phyloP scores from a whole-genome alignment of 2,888 invertebrate genomes.

The Micoletzkya japonica region DNA sequence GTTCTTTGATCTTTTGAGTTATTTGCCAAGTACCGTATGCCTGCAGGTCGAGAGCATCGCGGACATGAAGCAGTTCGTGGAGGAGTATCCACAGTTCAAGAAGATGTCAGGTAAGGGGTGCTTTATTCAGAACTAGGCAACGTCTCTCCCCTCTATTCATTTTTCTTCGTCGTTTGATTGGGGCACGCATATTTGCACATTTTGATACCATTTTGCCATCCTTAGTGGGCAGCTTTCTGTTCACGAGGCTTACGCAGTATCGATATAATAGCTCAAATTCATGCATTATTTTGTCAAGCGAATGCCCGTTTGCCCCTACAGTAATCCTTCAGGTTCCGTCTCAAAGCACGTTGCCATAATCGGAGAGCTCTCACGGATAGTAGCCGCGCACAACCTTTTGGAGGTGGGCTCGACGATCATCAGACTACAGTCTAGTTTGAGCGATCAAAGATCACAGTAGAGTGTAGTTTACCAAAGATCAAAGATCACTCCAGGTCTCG shows the following conservation, averaged over 20 bases:
- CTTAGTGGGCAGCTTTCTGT: too few species aligned
- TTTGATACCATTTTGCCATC: too few species aligned
- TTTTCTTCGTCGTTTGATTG: background rate
- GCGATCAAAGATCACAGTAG: too few species aligned
- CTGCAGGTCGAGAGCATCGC: slow-evolving; percentile 91
- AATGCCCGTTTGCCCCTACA: too few species aligned
- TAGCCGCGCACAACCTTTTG: slow-evolving; percentile 78
- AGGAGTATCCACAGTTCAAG: slow-evolving; percentile 95
- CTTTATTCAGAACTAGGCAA: background rate
- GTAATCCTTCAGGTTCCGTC: slow-evolving; percentile 77
- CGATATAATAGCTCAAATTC: too few species aligned
- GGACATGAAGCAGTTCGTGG: slow-evolving; percentile 90
- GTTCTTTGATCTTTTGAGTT: background rate
- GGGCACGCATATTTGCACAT: too few species aligned
- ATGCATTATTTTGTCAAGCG: too few species aligned
- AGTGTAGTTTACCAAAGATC: background rate
- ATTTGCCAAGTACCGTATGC: background rate
- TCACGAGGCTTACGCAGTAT: too few species aligned
- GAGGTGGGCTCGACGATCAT: slow-evolving; percentile 78
- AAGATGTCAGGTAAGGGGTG: slow-evolving; percentile 67
- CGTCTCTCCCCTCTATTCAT: background rate
- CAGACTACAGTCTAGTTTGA: too few species aligned
- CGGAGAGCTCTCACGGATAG: slow-evolving; percentile 86
- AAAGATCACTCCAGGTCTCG: slow-evolving; percentile 29
- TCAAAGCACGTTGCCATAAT: slow-evolving; percentile 96